Base-by-base conservation (phyloP, 2,888 invertebrate genomes). In the Plagodis dolabraria region DNA sequence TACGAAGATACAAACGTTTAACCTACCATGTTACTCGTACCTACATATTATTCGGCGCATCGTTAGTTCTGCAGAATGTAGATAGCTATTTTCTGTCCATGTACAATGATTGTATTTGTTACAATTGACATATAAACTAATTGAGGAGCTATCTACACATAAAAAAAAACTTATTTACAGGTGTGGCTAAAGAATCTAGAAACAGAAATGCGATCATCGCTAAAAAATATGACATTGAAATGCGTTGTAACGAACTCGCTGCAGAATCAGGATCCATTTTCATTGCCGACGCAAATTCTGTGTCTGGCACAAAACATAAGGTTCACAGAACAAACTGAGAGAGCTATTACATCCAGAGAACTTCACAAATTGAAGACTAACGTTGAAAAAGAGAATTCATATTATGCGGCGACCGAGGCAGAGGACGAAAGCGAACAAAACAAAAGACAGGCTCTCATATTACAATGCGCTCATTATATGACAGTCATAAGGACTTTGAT, bases 391-490 rank as follows among this genome's bases (percentile, higher is more conserved):
- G 94, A 94, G 70, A 87, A 93, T 68, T 79, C 84, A 0, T 86
- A 86, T 67, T 94, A 94, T 61, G 86, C 92, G 58, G 86, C 92
- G 6, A 82, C 93, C 9, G 94, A 94, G 69, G 87, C 85, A n/a
- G 90, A 88, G 45, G 92, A 94, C 67, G 90, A 93, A 66, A 93
- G 96, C 64, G 93, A 96, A 53, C 95, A 96, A 77, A 92, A 97
- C 53, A 99, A 99, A 90, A 93, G 99, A 66, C 98, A 99, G 82
- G 96, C 98, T 8, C 93, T 99, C 53, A 95, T 99, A 72, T 92
- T 99, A 74, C 99, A 99, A 80, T 96, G 98, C 12, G 98, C 99
- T 65, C 98, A 99, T 92, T 97, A 98, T 83, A 95, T 97, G 63
- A 94, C 95, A 58, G 95, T 99, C 33, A 94, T 99, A 43, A 96